A percentile compares a stretch with the other conserved stretches of the same genome.
Evolutionary conservation across 2,113 vertebrate genomes (phyloP).

Genomic region (Poeciliopsis retropinna): DNA sequence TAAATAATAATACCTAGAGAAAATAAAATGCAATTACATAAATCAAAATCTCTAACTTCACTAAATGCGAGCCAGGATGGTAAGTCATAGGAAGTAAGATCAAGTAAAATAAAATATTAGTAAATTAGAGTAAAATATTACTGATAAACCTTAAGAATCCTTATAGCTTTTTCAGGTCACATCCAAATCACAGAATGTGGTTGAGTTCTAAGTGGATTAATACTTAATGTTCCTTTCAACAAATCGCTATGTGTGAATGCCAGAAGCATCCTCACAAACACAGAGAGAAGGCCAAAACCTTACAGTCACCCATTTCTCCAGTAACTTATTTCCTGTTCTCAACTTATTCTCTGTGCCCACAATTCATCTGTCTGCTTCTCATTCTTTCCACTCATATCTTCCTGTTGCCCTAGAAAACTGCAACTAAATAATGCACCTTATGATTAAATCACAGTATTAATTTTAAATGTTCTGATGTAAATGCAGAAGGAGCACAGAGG

Average conservation of each 20-base stretch:
- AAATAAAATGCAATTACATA: too few relatives aligned
- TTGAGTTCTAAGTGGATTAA: conserved; percentile 50
- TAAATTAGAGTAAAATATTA: background rate
- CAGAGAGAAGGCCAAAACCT: conserved; percentile 36
- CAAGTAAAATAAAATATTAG: background rate
- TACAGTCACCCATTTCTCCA: conserved; percentile 21
- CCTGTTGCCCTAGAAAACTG: conserved; percentile 54
- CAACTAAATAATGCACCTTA: conserved; percentile 61
- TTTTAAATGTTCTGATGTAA: conserved; percentile 60
- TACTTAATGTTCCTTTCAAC: conserved; percentile 44
- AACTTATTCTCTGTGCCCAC: conserved; percentile 13
- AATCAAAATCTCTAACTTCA: too few relatives aligned
- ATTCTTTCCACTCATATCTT: conserved; percentile 28
- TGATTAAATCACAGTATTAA: conserved; percentile 65
- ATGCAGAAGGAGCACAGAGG: conserved; percentile 46
- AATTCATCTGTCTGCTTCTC: conserved; percentile 30
- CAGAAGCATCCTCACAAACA: conserved; percentile 52
- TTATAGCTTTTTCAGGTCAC: conserved; percentile 35
- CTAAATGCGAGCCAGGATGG: too few relatives aligned
- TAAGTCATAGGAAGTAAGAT: too few relatives aligned
- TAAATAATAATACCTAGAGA: background rate
- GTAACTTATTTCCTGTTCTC: conserved; percentile 20
- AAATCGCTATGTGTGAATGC: conserved; percentile 36
- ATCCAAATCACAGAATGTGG: conserved; percentile 22
- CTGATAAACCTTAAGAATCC: background rate